phyloP scores from a whole-genome alignment of 1,140 invertebrate genomes.

The Drosophila sp. region DNA sequence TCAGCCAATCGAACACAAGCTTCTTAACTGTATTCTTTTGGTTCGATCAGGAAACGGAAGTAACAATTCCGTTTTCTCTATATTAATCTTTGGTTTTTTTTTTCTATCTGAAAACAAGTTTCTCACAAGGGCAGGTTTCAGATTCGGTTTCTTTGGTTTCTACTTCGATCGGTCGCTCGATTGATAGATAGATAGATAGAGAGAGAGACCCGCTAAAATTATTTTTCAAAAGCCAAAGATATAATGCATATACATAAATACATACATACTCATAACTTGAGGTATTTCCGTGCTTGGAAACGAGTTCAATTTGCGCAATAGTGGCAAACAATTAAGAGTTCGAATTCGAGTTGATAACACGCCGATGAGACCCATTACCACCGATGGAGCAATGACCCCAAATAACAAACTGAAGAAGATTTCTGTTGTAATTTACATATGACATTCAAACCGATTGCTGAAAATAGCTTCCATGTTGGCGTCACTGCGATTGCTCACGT shows the following conservation, averaged over 20 bases:
- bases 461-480: not conserved
- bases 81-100: constrained; percentile 58
- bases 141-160: constrained; percentile 36
- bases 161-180: constrained; percentile 46
- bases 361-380: constrained; percentile 21
- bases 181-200: constrained; percentile 36
- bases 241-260: constrained; percentile 21
- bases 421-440: constrained; percentile 1
- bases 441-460: not conserved
- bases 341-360: constrained; percentile 17
- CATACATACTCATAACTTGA: constrained; percentile 18
- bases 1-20: constrained; percentile 17
- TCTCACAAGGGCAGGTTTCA: constrained; percentile 59
- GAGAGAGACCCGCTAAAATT: constrained; percentile 37
- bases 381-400: constrained; percentile 36
- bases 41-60: constrained; percentile 76
- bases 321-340: constrained; percentile 9
- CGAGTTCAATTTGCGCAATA: constrained; percentile 70
- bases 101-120: constrained; percentile 52
- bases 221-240: constrained; percentile 27
- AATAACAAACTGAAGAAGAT: not conserved
- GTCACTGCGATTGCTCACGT: not conserved
- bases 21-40: constrained; percentile 40
- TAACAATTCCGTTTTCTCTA: constrained; percentile 46
- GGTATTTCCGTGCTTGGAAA: constrained; percentile 65